Base-by-base conservation (phyloP, 2,888 invertebrate species). In the Caenorhabditis sulstoni region DNA sequence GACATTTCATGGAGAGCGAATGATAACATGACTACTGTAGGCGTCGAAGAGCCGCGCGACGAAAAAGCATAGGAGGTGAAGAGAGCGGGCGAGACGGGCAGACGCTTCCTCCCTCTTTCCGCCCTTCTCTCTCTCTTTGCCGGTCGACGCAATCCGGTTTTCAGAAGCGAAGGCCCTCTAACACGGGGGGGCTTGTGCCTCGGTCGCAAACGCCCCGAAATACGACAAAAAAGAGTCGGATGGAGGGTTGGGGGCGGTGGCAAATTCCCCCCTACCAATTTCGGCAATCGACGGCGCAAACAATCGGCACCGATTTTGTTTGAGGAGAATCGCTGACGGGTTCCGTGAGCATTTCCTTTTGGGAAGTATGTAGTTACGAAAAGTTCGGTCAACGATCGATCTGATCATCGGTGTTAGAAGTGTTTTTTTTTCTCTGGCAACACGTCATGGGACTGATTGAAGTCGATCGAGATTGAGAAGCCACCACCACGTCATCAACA, bases 121-220 rank as follows among this genome's bases (percentile, higher is more conserved):
- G n/a, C n/a, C n/a, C 49, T 44, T 41, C n/a, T 50, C 66, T 45
- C 57, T 12, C 18, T 9, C n/a, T 29, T 44, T 29, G 52, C 22
- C 18, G 37, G 57, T 35, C 18, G 59, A 35, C 41, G 47, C 35
- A 65, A 65, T 73, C 65, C 64, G 64, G 64, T 64, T 73, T 73
- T 64, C 73, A 65, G 73, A 65, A 73, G 65, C 64, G 73, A 44
- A 52, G 59, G 37, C 20, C 44, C 12, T 14, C 14, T 11, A 14
- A 41, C 41, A 29, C 29, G 66, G 45, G 29, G 35, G 53, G 59
- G 68, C 68, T 68, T 68, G 68, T 68, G 68, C 68, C 68, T 52
- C 44, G 35, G 45, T 29, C 53, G 47, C 57, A 20, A 49, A 29
- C 29, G 29, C 29, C 29, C 41, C 66, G 22, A 49, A 58, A 57